Evolutionary conservation across 2,113 vertebrate genomes (phyloP).

Genomic region (Cyprinodon brontotheroides): DNA sequence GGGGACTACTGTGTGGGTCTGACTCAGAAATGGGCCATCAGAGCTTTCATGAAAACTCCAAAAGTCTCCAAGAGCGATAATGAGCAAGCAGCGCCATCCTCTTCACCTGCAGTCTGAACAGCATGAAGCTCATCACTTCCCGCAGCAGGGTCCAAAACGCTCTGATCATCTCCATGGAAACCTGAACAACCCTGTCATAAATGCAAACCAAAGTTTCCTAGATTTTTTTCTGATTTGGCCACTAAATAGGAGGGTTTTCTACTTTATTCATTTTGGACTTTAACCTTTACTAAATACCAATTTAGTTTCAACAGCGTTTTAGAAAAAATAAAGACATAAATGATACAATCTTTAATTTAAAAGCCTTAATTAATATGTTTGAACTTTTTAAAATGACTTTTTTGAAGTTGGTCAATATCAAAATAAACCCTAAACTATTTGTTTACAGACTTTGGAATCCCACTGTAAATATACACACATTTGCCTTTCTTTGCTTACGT

Average conservation of each 20-base stretch:
- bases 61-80: neutral
- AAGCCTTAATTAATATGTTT: no score
- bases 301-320: neutral
- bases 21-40: neutral
- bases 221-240: neutral
- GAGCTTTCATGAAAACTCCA: neutral
- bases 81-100: neutral
- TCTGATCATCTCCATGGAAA: neutral
- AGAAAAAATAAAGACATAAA: no score
- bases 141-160: neutral
- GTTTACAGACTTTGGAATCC: neutral
- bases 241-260: neutral
- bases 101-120: fast-evolving
- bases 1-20: constrained; percentile 8
- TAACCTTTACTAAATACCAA: neutral
- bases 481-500: neutral
- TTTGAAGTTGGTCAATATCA: no score
- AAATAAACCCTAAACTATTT: neutral
- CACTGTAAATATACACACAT: neutral
- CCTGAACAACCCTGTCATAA: neutral
- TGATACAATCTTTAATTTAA: no score
- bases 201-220: neutral
- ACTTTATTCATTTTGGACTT: no score
- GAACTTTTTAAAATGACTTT: no score
- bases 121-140: neutral